Percentiles rank a stretch among this genome's conserved stretches.
phyloP scores from a whole-genome alignment of 92 coral and sea anemone genomes.

The Zoanthus gigantus region DNA sequence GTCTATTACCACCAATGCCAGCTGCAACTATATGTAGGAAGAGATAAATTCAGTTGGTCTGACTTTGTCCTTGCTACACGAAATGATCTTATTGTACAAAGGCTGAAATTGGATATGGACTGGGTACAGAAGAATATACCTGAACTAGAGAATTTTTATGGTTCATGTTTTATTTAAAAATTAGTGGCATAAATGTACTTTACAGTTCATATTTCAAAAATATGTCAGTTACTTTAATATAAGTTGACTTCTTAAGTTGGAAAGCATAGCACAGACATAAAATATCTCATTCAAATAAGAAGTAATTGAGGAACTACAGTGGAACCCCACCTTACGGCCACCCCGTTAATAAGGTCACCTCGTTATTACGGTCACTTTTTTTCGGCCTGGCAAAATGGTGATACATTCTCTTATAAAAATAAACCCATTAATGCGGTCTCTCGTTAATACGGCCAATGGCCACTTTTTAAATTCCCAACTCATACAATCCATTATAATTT shows the following conservation, averaged over 20 bases:
- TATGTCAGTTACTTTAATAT: constrained; percentile 2
- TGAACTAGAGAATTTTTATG: constrained; percentile 45
- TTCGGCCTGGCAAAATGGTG: too few species aligned
- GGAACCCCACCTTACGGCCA: too few species aligned
- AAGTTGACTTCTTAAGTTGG: constrained; percentile 43
- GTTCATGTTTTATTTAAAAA: constrained; percentile 22
- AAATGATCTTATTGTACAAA: constrained; percentile 40
- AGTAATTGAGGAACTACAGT: constrained; percentile 10
- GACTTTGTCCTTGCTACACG: constrained; percentile 45
- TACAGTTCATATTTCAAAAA: neutral
- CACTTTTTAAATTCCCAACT: too few species aligned
- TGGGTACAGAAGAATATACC: constrained; percentile 37
- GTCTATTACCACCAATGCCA: constrained; percentile 56
- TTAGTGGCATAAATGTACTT: neutral
- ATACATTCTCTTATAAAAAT: too few species aligned
- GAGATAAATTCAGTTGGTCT: constrained; percentile 33
- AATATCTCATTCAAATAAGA: constrained; percentile 46
- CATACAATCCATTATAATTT: too few species aligned
- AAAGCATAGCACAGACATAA: constrained; percentile 39
- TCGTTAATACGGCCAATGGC: too few species aligned
- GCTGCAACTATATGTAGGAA: constrained; percentile 44
- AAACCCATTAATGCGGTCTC: too few species aligned
- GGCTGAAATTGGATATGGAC: constrained; percentile 33
- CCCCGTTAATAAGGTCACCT: too few species aligned
- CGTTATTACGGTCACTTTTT: too few species aligned